Base-by-base conservation (phyloP, 1,140 invertebrate genomes). In the Meloidogyne exigua region DNA sequence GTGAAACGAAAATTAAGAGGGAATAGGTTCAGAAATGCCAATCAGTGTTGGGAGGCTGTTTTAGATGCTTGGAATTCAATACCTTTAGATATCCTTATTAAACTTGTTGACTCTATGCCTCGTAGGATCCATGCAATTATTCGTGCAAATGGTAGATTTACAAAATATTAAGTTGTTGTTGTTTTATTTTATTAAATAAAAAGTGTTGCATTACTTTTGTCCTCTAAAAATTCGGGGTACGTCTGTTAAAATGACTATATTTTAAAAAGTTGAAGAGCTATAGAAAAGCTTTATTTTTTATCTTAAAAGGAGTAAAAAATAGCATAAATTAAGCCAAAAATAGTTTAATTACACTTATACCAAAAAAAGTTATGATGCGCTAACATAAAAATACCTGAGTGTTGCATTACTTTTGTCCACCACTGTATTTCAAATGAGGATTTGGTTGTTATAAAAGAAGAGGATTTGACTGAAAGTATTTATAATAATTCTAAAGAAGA, bases 141-240 rank as follows among this genome's bases (percentile, higher is more conserved):
- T 67, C 26, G n/a, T 18, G 12, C 65, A 13, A 13, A 21, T 13
- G 65, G 65, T 67, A 36, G 65, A 12, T 36, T 25, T 3, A 67
- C 65, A 3, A 67, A 67, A 67, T 67, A 67, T 21, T 67, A 36
- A 67, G 12, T 67, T 67, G 15, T 11, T 39, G 76, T 63, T 82
- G n/a, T 62, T 75, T 69, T 9, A 62, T 57, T 69, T 68, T 66
- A 7, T 66, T 68, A 7, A 2, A 32, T 32, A 32, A 32, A 32
- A 32, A 32, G 28, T 32, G n/a, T n/a, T n/a, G n/a, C n/a, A n/a
- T n/a, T n/a, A n/a, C n/a, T n/a, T n/a, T n/a, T n/a, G n/a, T n/a
- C 28, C 28, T 3, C 28, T 32, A 32, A 32, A 32, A 32, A 32
- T 32, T 7, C 2, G 28, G 7, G 28, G 28, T 32, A 32, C 28